Evolutionary conservation across 2,888 invertebrate species (phyloP), one percentile per base, ranked within the genome.

Genomic region (Cetonia aurata): DNA sequence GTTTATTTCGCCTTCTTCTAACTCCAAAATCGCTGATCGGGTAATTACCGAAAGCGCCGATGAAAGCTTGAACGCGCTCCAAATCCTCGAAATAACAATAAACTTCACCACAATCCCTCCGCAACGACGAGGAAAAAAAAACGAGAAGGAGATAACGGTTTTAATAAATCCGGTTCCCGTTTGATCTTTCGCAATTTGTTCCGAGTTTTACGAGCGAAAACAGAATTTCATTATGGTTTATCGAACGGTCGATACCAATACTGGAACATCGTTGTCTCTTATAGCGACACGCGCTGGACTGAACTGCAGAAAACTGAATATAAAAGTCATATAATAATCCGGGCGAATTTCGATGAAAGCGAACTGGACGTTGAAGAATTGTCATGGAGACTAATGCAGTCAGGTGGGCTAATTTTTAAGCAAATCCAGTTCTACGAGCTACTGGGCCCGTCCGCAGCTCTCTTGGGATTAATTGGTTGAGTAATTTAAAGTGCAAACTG

Each of bases 401-500:
- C 69, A 66, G 69, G 67, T 73, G 70, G 69, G 66, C 71, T 75
- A 74, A 77, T 77, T 75, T 77, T 77, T n/a, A 74, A 77, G 72
- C 74, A 72, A 48, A 8, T 12, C 19, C 33, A 33, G 33, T 70
- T 76, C 74, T 68, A 75, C 76, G 76, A 77, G 75, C 75, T 77
- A 75, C 75, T 73, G 73, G 70, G 75, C 72, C 75, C 74, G 74
- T 74, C 76, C 75, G 73, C 73, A 75, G 71, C 31, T 50, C 37
- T 8, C 48, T 31, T 48, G 75, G 76, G 76, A 77, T 77, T 76
- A 77, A 77, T 76, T 74, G 76, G 75, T 75, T 77, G 75, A 73
- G 71, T 76, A 75, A 76, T 77, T 77, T 74, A 75, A 72, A 75
- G 75, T 72, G 74, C 74, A 76, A 77, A 76, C 76, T 72, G 50